Evolutionary conservation across 2,797 vertebrate species (phyloP), one percentile per base, ranked within the genome.

Genomic region (Eupleurogrammus muticus): DNA sequence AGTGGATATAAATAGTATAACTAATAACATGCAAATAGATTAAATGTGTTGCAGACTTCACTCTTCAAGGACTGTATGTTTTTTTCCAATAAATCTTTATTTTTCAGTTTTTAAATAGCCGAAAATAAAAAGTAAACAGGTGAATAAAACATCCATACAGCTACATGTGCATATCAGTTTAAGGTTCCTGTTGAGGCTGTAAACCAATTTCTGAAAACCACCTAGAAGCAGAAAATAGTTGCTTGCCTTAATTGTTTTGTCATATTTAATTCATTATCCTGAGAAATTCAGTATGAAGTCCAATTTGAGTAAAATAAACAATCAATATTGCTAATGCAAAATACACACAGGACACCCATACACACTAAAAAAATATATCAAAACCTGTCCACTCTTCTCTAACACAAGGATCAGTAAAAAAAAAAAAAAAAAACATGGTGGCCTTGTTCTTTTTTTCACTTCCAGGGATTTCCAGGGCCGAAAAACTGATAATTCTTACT

Each of bases 21-120:
- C 13, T 12, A 21, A 42, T 47, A 53, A 46, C 46, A 62, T 3
- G 5, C 8, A 13, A 40, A 48, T 56, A 46, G 28, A 19, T 4
- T 12, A 5, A 20, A 60, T 28, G 12, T 6, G 20, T 8, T 1
- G 16, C 23, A 23, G 16, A 1, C 28, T 10, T 51, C 11, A 62
- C 19, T 59, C 17, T n/a, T n/a, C 9, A 48, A 34, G 8, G 11
- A 64, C 4, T 53, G 23, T 2, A 56, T 2, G 3, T 1, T 62
- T 72, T 77, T 78, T 86, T 82, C 81, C 91, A 90, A 93, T 92
- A 93, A 92, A 89, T 89, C 87, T 95, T 94, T 94, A 93, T 92
- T 93, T 89, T 86, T 91, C 61, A 55, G 16, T 87, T 90, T 90
- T 93, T 94, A 93, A 94, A 95, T 94, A 95, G 87, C 86, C 81